Evolutionary conservation across 2,797 vertebrate genomes (phyloP), one percentile per base, ranked within the genome.

Genomic region (Poecilia picta): DNA sequence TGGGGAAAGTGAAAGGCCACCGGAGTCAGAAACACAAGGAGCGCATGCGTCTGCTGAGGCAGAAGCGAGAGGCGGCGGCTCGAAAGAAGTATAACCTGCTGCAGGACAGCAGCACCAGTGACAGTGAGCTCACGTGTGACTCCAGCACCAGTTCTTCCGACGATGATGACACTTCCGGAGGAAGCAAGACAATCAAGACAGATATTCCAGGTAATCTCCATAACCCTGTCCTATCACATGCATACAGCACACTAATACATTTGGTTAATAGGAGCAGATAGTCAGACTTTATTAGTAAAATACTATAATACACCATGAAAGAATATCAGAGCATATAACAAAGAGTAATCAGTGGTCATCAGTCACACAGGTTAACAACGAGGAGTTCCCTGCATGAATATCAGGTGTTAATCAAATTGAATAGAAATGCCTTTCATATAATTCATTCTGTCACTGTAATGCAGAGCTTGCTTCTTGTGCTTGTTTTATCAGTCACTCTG

Each of bases 31-130:
- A 98, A 96, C 98, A 99, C 95, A 99, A 98, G 94, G 97, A 99
- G 87, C 95, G 98, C 72, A 99, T 99, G 87, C 96, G 98, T n/a
- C 93, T 99, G 71, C 90, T 99, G 80, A 95, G 98, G 62, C 98
- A 99, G 94, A 99, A 99, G 79, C 94, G 98, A 55, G 98, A 99
- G 87, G 98, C 98, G 0, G 98, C 98, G 28, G 98, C 98, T 23
- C 95, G 98, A 74, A 99, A 98, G 94, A 99, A 99, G 83, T 99
- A 99, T 74, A 98, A 98, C 94, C 95, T 99, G 95, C 97, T 99
- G 93, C 98, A 99, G 96, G 97, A 99, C 96, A 99, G 98, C 96
- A 99, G 98, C 94, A 99, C 98, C 72, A 99, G 98, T 45, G 98
- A 99, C 91, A 99, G 98, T 81, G 98, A 99, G 96, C 97, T 99